Evolutionary conservation across 2,797 vertebrate species (phyloP).

Genomic region (Xyrichtys novacula): DNA sequence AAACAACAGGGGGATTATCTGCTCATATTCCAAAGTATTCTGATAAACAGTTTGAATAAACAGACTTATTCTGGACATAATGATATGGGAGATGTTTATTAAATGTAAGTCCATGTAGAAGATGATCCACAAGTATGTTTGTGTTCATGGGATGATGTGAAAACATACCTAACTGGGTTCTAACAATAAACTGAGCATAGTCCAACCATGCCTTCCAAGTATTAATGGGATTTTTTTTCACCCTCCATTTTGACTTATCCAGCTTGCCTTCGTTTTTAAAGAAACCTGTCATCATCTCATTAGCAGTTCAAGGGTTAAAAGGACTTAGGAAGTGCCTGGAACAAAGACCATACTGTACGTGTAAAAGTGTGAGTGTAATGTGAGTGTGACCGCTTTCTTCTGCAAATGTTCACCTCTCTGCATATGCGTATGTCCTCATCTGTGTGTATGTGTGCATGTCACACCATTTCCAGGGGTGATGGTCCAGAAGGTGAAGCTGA

Average conservation of each 20-base stretch:
- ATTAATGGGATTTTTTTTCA: neutral
- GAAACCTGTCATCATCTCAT: slow-evolving; percentile 34
- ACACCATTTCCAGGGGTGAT: slow-evolving; percentile 36
- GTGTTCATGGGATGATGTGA: too few species aligned
- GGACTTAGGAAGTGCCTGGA: slow-evolving; percentile 14
- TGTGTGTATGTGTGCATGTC: slow-evolving; percentile 41
- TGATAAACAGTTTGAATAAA: too few species aligned
- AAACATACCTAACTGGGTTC: too few species aligned
- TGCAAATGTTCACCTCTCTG: slow-evolving; percentile 24
- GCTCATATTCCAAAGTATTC: too few species aligned
- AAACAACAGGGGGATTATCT: too few species aligned
- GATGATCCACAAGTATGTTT: too few species aligned
- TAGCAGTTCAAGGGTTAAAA: slow-evolving; percentile 12
- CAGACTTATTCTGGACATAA: too few species aligned
- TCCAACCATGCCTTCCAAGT: neutral
- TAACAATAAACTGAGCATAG: neutral
- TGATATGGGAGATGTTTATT: too few species aligned
- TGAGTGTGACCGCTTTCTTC: slow-evolving; percentile 1
- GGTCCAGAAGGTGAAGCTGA: slow-evolving; percentile 52
- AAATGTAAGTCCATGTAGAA: too few species aligned
- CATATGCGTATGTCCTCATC: slow-evolving; percentile 25
- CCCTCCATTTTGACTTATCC: slow-evolving; percentile 10
- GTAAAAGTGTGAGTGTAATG: slow-evolving; percentile 10
- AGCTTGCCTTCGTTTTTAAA: slow-evolving; percentile 11
- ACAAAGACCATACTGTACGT: slow-evolving; percentile 31